Evolutionary conservation across 2,113 vertebrate genomes (phyloP), one percentile per base, ranked within the genome.

Genomic region (Acanthochromis polyacanthus): DNA sequence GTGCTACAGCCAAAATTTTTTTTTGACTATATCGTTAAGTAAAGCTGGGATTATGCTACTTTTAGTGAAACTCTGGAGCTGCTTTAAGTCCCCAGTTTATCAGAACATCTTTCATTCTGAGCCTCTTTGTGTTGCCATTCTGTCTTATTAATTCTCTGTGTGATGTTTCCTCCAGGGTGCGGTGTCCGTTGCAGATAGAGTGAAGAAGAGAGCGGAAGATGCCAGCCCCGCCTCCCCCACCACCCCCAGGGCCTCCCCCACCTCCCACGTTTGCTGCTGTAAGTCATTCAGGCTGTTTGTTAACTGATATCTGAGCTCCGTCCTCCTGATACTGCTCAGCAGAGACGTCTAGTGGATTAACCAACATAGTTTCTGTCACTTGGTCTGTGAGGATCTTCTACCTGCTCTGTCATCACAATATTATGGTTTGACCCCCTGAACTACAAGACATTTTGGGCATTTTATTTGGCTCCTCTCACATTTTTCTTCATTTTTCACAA

Each of bases 221-320:
- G 97, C 89, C 91, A 10, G 84, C 55, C 28, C 98, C 98, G 0
- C 96, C 95, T 55, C 97, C 97, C 30, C 97, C 97, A 91, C 97
- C 97, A 0, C 96, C 94, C 15, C 91, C 94, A 1, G 91, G 93
- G 40, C 90, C 94, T 19, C 97, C 97, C 0, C 97, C 97, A 1
- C 97, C 97, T 45, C 93, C 93, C 40, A 98, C 96, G 0, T 81
- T 98, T 46, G 50, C 94, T 59, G 3, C 90, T 91, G 98, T 99
- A 92, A 96, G 95, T 56, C 12, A 1, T 5, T 10, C 12, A 32
- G 0, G 20, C 52, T 32, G 12, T 69, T n/a, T 12, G 0, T 22
- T 2, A 16, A 8, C 45, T 6, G 3, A 12, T 6, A 50, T 43
- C 15, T 9, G 46, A 60, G n/a, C 6, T 62, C 22, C 30, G 22